Evolutionary conservation across 2,113 vertebrate genomes (phyloP), one percentile per base, ranked within the genome.

Genomic region (Tragelaphus scriptus): DNA sequence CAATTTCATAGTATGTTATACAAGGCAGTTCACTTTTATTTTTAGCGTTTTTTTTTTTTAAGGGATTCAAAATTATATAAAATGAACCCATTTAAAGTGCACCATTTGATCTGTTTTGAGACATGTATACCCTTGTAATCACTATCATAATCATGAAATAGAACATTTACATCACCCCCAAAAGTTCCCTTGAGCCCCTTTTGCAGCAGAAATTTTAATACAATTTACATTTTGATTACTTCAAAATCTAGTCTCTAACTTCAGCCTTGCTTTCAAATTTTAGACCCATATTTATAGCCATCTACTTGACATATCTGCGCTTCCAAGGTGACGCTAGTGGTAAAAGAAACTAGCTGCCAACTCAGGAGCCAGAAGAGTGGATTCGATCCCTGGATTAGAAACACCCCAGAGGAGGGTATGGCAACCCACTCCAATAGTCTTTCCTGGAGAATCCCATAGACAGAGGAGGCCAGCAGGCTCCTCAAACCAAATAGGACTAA

Each of bases 121-220:
- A 71, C 25, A 30, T 51, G 55, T 44, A n/a, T 53, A 75, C 15
- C 36, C 75, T 40, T 79, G 12, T 81, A 59, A 90, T 23, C 53
- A 81, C 68, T 53, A 53, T 14, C 40, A 75, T 90, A 85, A 93
- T 88, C 23, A 94, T 77, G 58, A 94, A 58, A 68, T 92, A 61
- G 44, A 94, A 86, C 30, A 82, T 77, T 58, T 59, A 21, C 21
- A 15, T 79, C 36, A 56, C 3, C 44, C n/a, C 44, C 1, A 1
- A 49, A 56, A 79, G 19, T 51, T 81, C 44, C 49, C 53, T 55
- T 90, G 19, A 91, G 58, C 11, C n/a, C 19, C n/a, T 49, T 95
- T 96, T 61, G 5, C 49, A 85, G 13, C 77, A 56, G 36, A 5
- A 95, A 95, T 92, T 94, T 95, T 95, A 92, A 90, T 95, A 94